phyloP scores from a whole-genome alignment of 1,140 invertebrate species.

The Augochlora pura region DNA sequence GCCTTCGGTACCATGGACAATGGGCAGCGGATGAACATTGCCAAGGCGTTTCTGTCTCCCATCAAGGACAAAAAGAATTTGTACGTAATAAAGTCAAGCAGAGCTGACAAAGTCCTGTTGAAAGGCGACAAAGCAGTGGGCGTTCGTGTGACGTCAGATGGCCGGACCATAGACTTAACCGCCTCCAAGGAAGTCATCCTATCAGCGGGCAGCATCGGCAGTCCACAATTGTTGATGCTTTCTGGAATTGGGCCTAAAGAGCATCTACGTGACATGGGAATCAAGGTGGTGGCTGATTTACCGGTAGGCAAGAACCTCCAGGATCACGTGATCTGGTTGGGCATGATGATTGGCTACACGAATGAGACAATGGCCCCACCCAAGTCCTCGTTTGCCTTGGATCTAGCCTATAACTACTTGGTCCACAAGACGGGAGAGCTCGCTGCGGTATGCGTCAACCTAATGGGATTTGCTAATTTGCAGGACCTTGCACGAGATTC shows the following conservation, averaged over 20 bases:
- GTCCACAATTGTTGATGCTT: conserved; percentile 86
- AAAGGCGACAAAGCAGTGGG: conserved; percentile 74
- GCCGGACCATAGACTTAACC: conserved; percentile 72
- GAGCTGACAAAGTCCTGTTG: conserved; percentile 82
- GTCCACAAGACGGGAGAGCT: conserved; percentile 59
- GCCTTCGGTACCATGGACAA: conserved; percentile 77
- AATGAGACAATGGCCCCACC: conserved; percentile 79
- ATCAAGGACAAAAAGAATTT: conserved; percentile 84
- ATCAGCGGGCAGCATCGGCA: conserved; percentile 82
- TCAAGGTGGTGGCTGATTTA: conserved; percentile 81
- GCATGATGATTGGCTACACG: conserved; percentile 59
- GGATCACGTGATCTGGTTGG: conserved; percentile 83
- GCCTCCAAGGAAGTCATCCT: conserved; percentile 84
- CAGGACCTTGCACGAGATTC: conserved; percentile 41
- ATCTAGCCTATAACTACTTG: conserved; percentile 69
- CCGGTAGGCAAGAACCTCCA: conserved; percentile 84
- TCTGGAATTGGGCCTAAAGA: conserved; percentile 87
- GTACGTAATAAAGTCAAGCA: conserved; percentile 83
- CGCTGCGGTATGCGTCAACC: conserved; percentile 52
- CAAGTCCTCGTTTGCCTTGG: conserved; percentile 62
- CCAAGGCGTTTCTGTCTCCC: conserved; percentile 83
- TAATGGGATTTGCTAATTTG: conserved; percentile 67
- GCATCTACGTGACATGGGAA: conserved; percentile 83
- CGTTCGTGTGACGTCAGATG: conserved; percentile 77
- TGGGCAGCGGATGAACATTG: conserved; percentile 84